Conservation (phyloP, 2,797 vertebrate genomes). For the Oceanodroma leucorhoa region DNA sequence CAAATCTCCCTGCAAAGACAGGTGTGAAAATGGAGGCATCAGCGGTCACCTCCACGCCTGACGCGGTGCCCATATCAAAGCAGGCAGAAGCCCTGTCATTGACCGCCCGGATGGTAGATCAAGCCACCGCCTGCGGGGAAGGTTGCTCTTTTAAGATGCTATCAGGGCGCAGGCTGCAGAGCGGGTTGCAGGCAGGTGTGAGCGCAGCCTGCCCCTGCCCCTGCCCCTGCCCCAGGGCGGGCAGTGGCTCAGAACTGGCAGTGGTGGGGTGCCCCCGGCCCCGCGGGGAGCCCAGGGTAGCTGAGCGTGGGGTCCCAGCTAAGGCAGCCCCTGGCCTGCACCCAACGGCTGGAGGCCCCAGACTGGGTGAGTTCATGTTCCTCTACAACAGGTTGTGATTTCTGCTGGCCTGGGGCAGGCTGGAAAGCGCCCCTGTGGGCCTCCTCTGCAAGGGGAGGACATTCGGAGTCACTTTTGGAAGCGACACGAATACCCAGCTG, state of each 20-base stretch:
- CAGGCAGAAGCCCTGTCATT: neutral
- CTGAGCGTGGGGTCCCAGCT: neutral
- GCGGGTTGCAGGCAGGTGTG: neutral
- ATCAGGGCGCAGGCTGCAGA: neutral
- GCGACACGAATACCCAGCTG: rapidly evolving
- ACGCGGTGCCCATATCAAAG: neutral
- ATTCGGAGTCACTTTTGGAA: neutral
- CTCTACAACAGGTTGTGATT: neutral
- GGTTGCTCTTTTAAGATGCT: neutral
- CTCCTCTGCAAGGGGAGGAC: neutral
- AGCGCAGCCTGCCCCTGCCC: neutral
- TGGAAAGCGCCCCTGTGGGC: neutral
- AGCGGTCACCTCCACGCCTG: neutral
- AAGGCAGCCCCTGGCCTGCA: neutral
- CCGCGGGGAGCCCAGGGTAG: rapidly evolving
- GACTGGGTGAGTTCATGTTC: neutral
- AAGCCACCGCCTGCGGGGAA: rapidly evolving
- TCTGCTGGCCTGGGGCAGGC: neutral
- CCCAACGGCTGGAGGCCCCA: neutral
- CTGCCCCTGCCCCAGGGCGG: neutral
- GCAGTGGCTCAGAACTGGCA: neutral
- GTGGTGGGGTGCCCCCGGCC: neutral
- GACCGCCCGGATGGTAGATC: neutral
- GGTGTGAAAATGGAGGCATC: neutral
- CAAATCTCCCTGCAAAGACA: neutral